Evolutionary conservation across 2,797 vertebrate genomes (phyloP).

Genomic region (Poecilia velifera): DNA sequence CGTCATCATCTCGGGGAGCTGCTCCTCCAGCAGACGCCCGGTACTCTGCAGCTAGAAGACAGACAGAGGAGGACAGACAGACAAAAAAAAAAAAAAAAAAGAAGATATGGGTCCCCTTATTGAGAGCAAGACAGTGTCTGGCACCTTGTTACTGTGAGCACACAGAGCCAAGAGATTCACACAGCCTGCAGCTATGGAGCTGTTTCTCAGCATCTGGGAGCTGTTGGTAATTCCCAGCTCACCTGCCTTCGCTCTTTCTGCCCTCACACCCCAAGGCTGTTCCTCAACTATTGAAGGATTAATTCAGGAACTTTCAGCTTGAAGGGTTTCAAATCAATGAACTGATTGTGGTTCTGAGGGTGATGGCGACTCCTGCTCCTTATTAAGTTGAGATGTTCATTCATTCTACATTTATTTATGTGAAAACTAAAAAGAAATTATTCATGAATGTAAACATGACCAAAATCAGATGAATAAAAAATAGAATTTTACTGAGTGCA

Average conservation of each 20-base stretch:
- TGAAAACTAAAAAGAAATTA: neutral
- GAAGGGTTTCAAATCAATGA: neutral
- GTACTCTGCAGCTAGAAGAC: slow-evolving; percentile 91
- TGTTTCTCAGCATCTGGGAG: slow-evolving; percentile 38
- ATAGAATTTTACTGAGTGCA: neutral
- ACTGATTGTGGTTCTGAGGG: neutral
- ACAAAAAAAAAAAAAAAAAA: neutral
- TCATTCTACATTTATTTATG: neutral
- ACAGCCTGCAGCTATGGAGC: slow-evolving; percentile 41
- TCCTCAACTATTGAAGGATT: slow-evolving; percentile 6
- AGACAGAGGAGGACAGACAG: neutral
- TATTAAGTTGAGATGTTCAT: neutral
- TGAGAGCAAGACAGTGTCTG: slow-evolving; percentile 46
- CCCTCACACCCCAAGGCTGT: slow-evolving; percentile 10
- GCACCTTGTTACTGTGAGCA: slow-evolving; percentile 60
- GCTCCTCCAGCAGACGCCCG: slow-evolving; percentile 93
- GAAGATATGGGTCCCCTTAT: slow-evolving; percentile 17
- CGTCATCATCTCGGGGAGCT: slow-evolving; percentile 97
- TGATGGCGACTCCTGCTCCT: neutral
- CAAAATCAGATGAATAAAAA: neutral
- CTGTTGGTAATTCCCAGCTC: slow-evolving; percentile 26
- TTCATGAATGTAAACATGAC: neutral
- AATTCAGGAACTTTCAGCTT: slow-evolving; percentile 1
- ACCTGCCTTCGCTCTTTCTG: slow-evolving; percentile 15
- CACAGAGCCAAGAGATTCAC: slow-evolving; percentile 51